Evolutionary conservation across 2,797 vertebrate genomes (phyloP), one percentile per base, ranked within the genome.

Genomic region (Urocyon cinereoargenteus): DNA sequence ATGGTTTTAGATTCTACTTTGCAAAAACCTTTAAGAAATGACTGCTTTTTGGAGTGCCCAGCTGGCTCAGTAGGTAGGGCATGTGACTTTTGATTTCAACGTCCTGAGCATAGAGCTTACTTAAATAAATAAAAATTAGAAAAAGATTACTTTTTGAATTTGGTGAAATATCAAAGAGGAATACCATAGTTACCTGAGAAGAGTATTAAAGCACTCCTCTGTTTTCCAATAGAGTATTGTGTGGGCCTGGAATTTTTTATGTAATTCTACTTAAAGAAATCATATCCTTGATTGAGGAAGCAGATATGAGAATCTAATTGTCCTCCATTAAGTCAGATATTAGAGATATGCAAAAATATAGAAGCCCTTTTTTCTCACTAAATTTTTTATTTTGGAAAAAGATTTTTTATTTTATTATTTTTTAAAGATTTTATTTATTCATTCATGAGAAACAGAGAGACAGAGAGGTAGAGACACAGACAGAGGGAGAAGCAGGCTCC

Each of bases 331-430:
- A 90, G 26, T 90, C 40, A 87, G 34, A 22, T 77, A 7, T 31
- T 49, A 81, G 73, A 92, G 31, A 77, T 70, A n/a, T 34, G 3
- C 26, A 79, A 57, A 77, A 81, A 51, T 26, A 16, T 66, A 61
- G 75, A 53, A 93, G 18, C 26, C 28, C n/a, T 40, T 61, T 49
- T 12, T 90, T 28, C 15, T 92, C 57, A 92, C 13, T 73, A 45
- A 86, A 28, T 83, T 51, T 94, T 86, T 75, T 88, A 26, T 57
- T 92, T 91, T 95, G 90, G 62, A 93, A 81, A 82, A 61, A 19
- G 34, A 7, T 87, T 89, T 45, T 45, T 45, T 45, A 45, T 45
- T 40, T 40, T 40, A 40, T 40, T 45, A 45, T 45, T 45, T 45
- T 45, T 7, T 45, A 45, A 45, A 45, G 40, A 45, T 45, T 45